These are phyloP conservation scores for Bradynema listronoti DNA, from an alignment of 1,140 invertebrate species.

Conservation along the genomic window DNA sequence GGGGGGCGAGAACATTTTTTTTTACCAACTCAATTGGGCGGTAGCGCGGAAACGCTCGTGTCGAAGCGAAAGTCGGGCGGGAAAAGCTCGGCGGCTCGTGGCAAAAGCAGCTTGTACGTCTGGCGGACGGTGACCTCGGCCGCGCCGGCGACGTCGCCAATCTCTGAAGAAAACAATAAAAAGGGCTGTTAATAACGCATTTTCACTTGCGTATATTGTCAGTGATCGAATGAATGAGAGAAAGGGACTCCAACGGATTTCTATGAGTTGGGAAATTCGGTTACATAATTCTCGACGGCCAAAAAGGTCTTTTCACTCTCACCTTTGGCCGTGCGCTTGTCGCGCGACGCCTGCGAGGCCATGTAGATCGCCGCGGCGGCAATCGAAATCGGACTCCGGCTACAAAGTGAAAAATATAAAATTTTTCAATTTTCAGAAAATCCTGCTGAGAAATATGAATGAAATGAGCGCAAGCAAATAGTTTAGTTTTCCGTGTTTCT, in stretches of 20 bases:
- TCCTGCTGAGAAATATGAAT: not conserved
- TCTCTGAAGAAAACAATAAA: constrained; percentile 65
- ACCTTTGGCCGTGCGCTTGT: constrained; percentile 43
- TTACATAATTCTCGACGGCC: too few relatives aligned
- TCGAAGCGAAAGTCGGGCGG: constrained; percentile 91
- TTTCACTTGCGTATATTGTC: too few relatives aligned
- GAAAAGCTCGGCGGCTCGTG: constrained; percentile 80
- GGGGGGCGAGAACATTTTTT: too few relatives aligned
- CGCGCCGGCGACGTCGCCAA: constrained; percentile 94
- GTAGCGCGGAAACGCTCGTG: constrained; percentile 73
- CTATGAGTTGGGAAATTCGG: too few relatives aligned
- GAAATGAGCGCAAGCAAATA: not conserved
- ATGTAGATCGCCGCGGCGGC: constrained; percentile 99
- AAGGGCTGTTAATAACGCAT: too few relatives aligned
- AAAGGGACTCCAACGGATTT: too few relatives aligned
- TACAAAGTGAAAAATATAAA: constrained; percentile 41
- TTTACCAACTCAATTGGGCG: too few relatives aligned
- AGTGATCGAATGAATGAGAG: too few relatives aligned
- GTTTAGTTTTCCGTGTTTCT: constrained; percentile 12
- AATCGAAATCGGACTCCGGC: constrained; percentile 93
- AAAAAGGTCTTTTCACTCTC: too few relatives aligned
- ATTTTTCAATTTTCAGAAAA: not conserved
- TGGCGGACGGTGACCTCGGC: constrained; percentile 97
- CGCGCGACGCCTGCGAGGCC: constrained; percentile 68
- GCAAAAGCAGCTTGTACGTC: constrained; percentile 95